Evolutionary conservation across 1,140 invertebrate genomes (phyloP), one percentile per base, ranked within the genome.

Genomic region (Caenorhabditis remanei): DNA sequence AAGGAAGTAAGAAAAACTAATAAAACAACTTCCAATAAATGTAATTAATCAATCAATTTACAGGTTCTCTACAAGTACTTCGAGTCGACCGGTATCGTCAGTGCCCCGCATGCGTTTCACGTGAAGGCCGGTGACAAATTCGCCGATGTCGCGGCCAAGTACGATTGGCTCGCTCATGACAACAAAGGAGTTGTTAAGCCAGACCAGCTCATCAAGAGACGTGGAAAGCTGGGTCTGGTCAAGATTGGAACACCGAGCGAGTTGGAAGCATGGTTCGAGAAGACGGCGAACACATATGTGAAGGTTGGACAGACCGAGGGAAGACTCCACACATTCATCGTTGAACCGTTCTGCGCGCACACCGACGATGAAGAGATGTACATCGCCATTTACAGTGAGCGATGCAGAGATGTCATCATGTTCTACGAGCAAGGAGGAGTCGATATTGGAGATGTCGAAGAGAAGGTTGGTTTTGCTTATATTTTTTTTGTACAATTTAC

Each of bases 401-500:
- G 98, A 7, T 94, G 95, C 87, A 95, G 95, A 6, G 98, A 99
- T 93, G 97, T 96, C 0, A 98, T 99, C 90, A 94, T 99, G 63
- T 99, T 99, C 93, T 96, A 99, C 93, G 97, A 99, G 93, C 95
- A 98, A 90, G 98, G 98, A 55, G 98, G 98, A 56, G 96, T 99
- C 7, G 98, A 99, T 93, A 96, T 99, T 90, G 98, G 98, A 21
- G 98, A 99, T 94, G 97, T 99, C 11, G 98, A 99, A 93, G 95
- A 96, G 0, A 79, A 79, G 71, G 71, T 79, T 13, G 11, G 61
- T 8, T 32, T 7, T 32, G 8, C 24, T 11, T 9, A 40, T 2
- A 19, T 8, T 11, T 11, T 32, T 13, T 5, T 32, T 11, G 8
- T 11, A 63, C 9, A 63, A 32, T 32, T 8, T 63, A 32, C 8